These are phyloP conservation scores for Mesoclemmys tuberculata DNA, from an alignment of 2,113 vertebrate species.

Conservation along the genomic window DNA sequence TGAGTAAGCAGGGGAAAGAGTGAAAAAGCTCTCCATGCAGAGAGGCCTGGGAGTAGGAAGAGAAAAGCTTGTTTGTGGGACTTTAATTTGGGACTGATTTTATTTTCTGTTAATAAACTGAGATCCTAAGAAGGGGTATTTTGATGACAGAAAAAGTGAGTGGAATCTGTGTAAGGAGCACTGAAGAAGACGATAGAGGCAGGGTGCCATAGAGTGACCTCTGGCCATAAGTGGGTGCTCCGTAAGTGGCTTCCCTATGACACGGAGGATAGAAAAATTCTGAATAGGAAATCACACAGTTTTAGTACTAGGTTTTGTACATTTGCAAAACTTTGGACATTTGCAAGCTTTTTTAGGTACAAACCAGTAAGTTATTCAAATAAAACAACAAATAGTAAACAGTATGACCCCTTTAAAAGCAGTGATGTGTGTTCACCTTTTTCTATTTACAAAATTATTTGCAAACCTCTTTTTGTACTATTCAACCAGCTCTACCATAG, in stretches of 20 bases:
- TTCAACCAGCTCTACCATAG: not conserved
- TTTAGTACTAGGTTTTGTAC: not conserved
- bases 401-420: not conserved
- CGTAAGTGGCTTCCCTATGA: not conserved
- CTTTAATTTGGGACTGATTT: not conserved
- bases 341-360: not conserved
- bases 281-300: not conserved
- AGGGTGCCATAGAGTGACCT: not conserved
- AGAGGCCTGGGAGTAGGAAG: not conserved
- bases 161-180: not conserved
- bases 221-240: not conserved
- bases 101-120: not conserved
- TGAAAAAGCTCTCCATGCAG: not conserved
- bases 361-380: not conserved
- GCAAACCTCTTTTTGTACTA: not conserved
- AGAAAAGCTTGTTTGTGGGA: not conserved
- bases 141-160: not conserved
- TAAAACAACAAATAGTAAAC: not conserved
- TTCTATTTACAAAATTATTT: not conserved
- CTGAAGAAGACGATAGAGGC: not conserved
- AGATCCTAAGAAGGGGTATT: not conserved
- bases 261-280: not conserved
- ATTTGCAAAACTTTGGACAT: not conserved
- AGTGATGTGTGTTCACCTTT: rapidly evolving
- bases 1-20: not conserved